phyloP scores from a whole-genome alignment of 2,113 vertebrate genomes.

The Herpailurus yagouaroundi region DNA sequence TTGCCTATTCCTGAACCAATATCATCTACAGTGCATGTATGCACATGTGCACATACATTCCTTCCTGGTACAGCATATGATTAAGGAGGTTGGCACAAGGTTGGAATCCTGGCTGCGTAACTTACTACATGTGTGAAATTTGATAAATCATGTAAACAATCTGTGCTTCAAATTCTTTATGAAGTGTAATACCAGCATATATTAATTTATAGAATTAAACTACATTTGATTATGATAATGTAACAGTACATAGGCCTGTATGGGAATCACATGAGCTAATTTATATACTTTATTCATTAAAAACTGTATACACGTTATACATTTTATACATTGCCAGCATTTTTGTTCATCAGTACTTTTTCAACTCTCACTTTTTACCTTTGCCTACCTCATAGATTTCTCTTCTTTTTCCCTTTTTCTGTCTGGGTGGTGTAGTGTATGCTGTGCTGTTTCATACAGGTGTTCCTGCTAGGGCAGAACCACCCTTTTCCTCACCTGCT shows the following conservation, averaged over 20 bases:
- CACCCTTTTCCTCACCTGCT: not conserved
- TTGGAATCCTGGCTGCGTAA: not conserved
- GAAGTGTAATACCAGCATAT: not conserved
- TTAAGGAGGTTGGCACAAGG: not conserved
- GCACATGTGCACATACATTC: rapidly evolving
- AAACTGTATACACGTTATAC: not conserved
- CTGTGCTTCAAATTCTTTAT: not conserved
- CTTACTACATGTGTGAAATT: not conserved
- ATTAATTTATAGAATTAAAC: not conserved
- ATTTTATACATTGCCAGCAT: not conserved
- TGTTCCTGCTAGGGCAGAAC: not conserved
- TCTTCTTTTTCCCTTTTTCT: not conserved
- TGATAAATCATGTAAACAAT: not conserved
- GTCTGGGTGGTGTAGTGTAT: not conserved
- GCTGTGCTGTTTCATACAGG: not conserved
- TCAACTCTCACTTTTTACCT: not conserved
- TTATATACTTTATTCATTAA: not conserved
- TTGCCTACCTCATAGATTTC: not conserved
- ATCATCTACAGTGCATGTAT: not conserved
- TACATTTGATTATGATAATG: not conserved
- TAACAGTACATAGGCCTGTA: not conserved
- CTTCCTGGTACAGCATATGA: not conserved
- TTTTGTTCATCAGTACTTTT: not conserved
- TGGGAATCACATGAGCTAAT: not conserved
- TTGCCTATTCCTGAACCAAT: not conserved